phyloP scores from a whole-genome alignment of 2,888 invertebrate genomes.

The Mesorhabditis sp. region DNA sequence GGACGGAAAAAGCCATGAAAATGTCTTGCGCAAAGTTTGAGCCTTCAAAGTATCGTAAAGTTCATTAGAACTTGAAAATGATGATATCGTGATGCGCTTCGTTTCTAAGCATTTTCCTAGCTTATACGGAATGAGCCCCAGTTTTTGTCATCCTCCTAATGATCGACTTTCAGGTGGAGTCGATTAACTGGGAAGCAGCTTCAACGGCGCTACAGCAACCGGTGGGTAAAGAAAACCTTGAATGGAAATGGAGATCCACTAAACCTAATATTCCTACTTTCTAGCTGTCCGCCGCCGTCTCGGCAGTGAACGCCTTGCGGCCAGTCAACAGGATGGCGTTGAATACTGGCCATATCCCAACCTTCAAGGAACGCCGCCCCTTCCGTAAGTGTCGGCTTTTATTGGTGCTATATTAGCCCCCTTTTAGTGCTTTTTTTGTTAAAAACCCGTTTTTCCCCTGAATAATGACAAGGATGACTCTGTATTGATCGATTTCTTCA shows the following conservation, averaged over 20 bases:
- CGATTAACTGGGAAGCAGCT: not conserved
- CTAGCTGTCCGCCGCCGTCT: not conserved
- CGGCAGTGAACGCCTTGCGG: not conserved
- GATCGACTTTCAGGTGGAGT: not conserved
- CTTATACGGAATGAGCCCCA: no score
- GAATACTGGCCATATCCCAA: conserved; percentile 39
- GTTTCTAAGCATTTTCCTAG: no score
- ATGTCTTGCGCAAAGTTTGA: no score
- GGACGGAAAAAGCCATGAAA: no score
- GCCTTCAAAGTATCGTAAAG: no score
- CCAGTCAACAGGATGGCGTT: not conserved
- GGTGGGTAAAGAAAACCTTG: not conserved
- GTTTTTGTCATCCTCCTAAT: no score
- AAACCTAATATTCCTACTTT: not conserved
- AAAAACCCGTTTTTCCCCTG: not conserved
- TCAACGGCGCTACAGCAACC: not conserved
- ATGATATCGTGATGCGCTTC: no score
- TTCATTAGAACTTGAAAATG: no score
- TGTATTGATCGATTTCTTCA: no score
- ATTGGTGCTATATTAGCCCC: no score
- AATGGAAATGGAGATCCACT: not conserved
- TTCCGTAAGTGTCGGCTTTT: conserved; percentile 47
- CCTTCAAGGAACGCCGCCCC: conserved; percentile 57
- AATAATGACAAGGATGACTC: no score
- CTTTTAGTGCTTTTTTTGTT: conserved; percentile 7